These are phyloP conservation scores for Ridgeia piscesae DNA, from an alignment of 1,140 invertebrate species.

Conservation along the genomic window DNA sequence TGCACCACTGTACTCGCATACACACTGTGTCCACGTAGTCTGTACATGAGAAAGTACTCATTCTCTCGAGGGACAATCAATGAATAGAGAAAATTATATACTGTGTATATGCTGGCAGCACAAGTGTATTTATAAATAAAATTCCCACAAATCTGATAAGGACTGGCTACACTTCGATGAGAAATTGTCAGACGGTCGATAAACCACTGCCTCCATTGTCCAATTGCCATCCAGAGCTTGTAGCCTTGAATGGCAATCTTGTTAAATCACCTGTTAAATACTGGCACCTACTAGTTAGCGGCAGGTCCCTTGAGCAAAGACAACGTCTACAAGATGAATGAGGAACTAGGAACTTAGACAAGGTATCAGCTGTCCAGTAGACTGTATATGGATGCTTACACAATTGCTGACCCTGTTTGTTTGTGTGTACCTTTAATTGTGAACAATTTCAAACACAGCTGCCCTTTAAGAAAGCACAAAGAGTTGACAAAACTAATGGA, in stretches of 20 bases:
- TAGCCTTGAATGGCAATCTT: neutral
- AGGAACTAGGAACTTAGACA: neutral
- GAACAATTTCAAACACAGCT: neutral
- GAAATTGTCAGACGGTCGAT: neutral
- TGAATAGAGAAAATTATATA: neutral
- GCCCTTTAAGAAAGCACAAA: neutral
- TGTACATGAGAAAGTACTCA: no score
- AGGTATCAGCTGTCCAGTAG: neutral
- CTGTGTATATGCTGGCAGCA: neutral
- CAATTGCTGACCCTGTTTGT: neutral
- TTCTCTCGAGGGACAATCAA: no score
- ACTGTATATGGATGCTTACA: neutral
- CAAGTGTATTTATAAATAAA: neutral
- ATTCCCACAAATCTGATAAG: neutral
- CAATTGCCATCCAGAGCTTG: neutral
- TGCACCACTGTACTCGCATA: no score
- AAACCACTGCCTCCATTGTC: neutral
- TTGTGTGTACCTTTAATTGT: neutral
- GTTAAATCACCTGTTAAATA: neutral
- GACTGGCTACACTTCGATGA: neutral
- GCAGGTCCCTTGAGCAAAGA: neutral
- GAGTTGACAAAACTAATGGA: neutral
- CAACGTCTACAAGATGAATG: no score
- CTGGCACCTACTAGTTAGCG: neutral
- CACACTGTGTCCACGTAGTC: no score